phyloP scores from a whole-genome alignment of 2,888 invertebrate genomes.

The Thymelicus acteon region DNA sequence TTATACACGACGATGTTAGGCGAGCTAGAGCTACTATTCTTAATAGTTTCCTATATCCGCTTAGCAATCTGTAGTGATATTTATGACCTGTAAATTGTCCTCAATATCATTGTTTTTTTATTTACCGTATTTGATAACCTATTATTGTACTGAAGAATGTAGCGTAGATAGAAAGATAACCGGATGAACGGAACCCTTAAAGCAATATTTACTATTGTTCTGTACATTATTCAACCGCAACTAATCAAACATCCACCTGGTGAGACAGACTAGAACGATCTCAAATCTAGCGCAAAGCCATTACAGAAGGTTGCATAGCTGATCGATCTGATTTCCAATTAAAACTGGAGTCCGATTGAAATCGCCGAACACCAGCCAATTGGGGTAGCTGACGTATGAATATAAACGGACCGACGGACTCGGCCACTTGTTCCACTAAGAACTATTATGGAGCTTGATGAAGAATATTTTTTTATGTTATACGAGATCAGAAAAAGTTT shows the following conservation, averaged over 20 bases:
- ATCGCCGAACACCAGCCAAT: conserved; percentile 18
- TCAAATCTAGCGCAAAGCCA: conserved; percentile 17
- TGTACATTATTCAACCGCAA: not conserved
- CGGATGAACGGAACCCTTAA: not conserved
- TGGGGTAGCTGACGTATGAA: conserved; percentile 28
- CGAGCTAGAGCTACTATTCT: too few relatives aligned
- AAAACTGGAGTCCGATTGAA: conserved; percentile 27
- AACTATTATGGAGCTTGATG: not conserved
- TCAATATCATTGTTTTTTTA: too few relatives aligned
- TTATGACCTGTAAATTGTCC: too few relatives aligned
- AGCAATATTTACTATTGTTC: not conserved
- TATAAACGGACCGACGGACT: conserved; percentile 11
- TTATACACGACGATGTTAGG: too few relatives aligned
- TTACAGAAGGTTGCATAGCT: conserved; percentile 14
- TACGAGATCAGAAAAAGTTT: not conserved
- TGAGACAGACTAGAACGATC: conserved; percentile 2
- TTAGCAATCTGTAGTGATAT: too few relatives aligned
- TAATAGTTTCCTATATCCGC: too few relatives aligned
- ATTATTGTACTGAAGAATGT: too few relatives aligned
- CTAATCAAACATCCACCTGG: conserved; percentile 13
- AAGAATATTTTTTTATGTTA: not conserved
- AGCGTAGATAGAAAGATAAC: not conserved
- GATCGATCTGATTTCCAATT: conserved; percentile 33
- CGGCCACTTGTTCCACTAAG: conserved; percentile 12
- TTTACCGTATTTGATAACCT: too few relatives aligned